phyloP scores from a whole-genome alignment of 2,113 vertebrate species.

The Oncorhynchus mykiss region DNA sequence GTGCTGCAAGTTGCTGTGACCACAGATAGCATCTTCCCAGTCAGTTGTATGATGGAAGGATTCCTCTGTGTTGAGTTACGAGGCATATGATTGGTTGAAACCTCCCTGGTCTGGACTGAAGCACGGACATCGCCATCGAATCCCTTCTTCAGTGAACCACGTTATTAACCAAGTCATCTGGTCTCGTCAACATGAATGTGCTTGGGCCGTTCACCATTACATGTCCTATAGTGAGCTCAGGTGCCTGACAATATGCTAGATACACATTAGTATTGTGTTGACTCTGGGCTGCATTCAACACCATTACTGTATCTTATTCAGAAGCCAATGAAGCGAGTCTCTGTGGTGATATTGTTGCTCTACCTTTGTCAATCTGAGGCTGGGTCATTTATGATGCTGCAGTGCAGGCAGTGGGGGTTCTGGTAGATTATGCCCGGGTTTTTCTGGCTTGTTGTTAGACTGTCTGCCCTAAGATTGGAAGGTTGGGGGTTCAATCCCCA shows the following conservation, averaged over 20 bases:
- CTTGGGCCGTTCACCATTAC: slow-evolving; percentile 8
- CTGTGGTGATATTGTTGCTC: slow-evolving; percentile 22
- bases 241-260: slow-evolving; percentile 20
- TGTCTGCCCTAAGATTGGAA: no score
- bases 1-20: background rate
- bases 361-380: background rate
- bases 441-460: no score
- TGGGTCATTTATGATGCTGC: slow-evolving; percentile 55
- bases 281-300: slow-evolving; percentile 10
- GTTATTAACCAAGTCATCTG: slow-evolving; percentile 39
- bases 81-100: background rate
- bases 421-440: background rate
- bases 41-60: background rate
- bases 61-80: background rate
- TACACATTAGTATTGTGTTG: slow-evolving; percentile 30
- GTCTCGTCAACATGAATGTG: slow-evolving; percentile 41
- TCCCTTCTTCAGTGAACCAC: slow-evolving; percentile 32
- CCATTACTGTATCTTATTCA: slow-evolving; percentile 1
- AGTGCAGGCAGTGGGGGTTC: slow-evolving; percentile 42
- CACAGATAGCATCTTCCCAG: slow-evolving; percentile 29
- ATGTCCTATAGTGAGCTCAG: slow-evolving; percentile 39
- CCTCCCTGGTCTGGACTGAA: slow-evolving; percentile 37
- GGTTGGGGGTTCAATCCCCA: no score
- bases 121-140: slow-evolving; percentile 18
- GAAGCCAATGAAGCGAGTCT: background rate